Evolutionary conservation across 1,140 invertebrate genomes (phyloP), one percentile per base, ranked within the genome.

Genomic region (Pentalonia nigronervosa): DNA sequence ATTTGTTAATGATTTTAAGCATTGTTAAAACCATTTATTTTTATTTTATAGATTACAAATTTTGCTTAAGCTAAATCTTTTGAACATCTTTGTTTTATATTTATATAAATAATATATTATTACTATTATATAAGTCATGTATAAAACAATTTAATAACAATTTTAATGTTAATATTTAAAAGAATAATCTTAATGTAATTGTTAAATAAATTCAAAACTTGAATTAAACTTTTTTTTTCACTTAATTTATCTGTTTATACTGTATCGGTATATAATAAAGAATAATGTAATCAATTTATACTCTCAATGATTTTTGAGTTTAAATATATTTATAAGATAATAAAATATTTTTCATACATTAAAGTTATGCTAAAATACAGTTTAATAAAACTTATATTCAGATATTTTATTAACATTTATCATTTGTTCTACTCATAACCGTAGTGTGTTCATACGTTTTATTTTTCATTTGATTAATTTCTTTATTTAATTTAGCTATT

Each of bases 31-130:
- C 21, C 21, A 25, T 41, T 90, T 2, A 50, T 48, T 50, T 88
- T 48, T 88, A n/a, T 67, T 67, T 67, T 89, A 56, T 36, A 36
- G 89, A 90, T 67, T 60, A 67, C 34, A 45, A 45, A 60, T 90
- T 50, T 89, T 89, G 48, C n/a, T 60, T 41, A 41, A 41, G 30
- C n/a, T 56, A 90, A 60, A 60, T 90, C 34, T 60, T 90, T 41
- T n/a, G 25, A 90, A 90, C 53, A n/a, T 67, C 53, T 60, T 56
- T 14, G 45, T 90, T 89, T 53, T 89, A 45, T 45, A 25, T 67
- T 90, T 89, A 56, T 89, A 56, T 53, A 34, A 53, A 56, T 53
- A 50, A 88, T 88, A 20, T 88, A 88, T 89, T 89, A 67, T 89
- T 89, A 56, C 30, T 53, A 60, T 56, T 56, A 14, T 90, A 41